Percentiles rank a stretch among this genome's conserved stretches.
phyloP scores from a whole-genome alignment of 2,113 vertebrate genomes.

The Sapajus apella region DNA sequence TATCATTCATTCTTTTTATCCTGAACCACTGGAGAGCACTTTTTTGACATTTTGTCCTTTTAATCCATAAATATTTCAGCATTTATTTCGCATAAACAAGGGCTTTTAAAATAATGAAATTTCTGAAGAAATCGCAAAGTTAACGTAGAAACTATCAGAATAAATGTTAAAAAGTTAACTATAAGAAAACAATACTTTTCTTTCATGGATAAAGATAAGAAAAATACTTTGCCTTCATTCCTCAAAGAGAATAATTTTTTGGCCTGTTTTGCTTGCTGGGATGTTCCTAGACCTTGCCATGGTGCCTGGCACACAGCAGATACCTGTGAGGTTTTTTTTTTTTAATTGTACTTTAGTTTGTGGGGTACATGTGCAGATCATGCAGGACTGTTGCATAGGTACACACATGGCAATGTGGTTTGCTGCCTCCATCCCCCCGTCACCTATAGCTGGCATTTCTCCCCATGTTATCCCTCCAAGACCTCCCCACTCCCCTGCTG shows the following conservation, averaged over 20 bases:
- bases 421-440: too few species aligned
- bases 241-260: background rate
- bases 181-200: conserved; percentile 9
- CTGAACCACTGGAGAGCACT: background rate
- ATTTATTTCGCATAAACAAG: background rate
- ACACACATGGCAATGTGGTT: too few species aligned
- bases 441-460: too few species aligned
- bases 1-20: background rate
- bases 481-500: too few species aligned
- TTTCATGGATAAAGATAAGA: background rate
- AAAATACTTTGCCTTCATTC: background rate
- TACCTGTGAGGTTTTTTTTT: background rate
- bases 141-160: conserved; percentile 31
- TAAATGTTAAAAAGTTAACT: background rate
- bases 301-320: background rate
- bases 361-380: too few species aligned
- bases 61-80: conserved; percentile 23
- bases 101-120: background rate
- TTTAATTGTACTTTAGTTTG: too few species aligned
- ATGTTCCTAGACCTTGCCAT: background rate
- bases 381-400: too few species aligned
- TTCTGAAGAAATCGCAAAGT: background rate
- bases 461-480: too few species aligned
- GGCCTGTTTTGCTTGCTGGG: background rate
- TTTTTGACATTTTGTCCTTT: background rate